phyloP scores from a whole-genome alignment of 2,113 vertebrate species.

The Onychostruthus taczanowskii region DNA sequence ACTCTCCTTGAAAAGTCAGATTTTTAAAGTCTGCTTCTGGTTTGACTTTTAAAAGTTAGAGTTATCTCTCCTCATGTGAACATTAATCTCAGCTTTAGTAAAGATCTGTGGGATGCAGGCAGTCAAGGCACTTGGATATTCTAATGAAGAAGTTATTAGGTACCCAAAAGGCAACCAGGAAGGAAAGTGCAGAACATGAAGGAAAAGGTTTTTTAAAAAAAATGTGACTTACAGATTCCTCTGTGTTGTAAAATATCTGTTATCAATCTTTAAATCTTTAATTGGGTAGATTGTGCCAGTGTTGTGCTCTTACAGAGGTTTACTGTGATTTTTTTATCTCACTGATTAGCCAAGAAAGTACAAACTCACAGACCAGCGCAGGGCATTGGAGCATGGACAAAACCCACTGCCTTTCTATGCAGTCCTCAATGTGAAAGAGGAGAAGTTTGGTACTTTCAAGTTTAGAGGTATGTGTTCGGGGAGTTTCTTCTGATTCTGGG shows the following conservation, averaged over 20 bases:
- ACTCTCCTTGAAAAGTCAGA: neutral
- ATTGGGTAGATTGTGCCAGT: neutral
- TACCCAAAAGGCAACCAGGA: neutral
- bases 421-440: conserved; percentile 76
- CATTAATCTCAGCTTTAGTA: neutral
- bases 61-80: neutral
- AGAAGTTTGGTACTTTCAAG: conserved; percentile 44
- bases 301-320: neutral
- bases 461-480: conserved; percentile 50
- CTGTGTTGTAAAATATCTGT: neutral
- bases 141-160: neutral
- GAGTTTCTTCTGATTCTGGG: neutral
- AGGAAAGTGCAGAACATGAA: neutral
- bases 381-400: conserved; percentile 71
- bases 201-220: neutral
- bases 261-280: neutral
- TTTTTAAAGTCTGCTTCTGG: neutral
- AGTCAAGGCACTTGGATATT: neutral
- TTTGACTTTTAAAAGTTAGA: neutral
- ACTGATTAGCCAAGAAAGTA: conserved; percentile 37
- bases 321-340: neutral
- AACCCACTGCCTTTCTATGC: conserved; percentile 79
- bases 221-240: neutral
- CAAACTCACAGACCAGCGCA: conserved; percentile 73
- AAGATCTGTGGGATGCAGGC: neutral